Percentiles rank a stretch among this genome's conserved stretches.
Evolutionary conservation across 2,113 vertebrate species (phyloP).

Genomic region (Pteropus alecto): DNA sequence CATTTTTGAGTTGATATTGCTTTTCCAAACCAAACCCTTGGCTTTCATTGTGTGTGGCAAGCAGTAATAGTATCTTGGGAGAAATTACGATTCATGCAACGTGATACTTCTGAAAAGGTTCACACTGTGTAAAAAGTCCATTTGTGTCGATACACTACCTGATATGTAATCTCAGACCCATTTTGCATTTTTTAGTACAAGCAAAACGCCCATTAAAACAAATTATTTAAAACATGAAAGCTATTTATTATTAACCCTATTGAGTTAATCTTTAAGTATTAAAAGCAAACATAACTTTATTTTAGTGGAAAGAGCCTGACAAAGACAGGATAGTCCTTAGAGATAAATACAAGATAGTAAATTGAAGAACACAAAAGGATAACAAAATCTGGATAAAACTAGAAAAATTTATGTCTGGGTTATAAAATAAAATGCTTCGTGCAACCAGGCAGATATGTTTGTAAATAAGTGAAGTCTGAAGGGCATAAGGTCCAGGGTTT

Average conservation of each 20-base stretch:
- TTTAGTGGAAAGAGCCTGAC: constrained; percentile 28
- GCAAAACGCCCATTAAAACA: constrained; percentile 50
- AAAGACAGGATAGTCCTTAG: constrained; percentile 31
- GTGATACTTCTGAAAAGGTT: constrained; percentile 62
- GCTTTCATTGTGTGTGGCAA: constrained; percentile 34
- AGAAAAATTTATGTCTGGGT: neutral
- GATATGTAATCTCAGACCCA: constrained; percentile 44
- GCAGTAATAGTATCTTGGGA: constrained; percentile 15
- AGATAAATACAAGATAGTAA: neutral
- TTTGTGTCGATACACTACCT: constrained; percentile 45
- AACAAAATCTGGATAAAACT: neutral
- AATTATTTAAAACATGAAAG: constrained; percentile 41
- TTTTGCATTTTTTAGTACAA: constrained; percentile 49
- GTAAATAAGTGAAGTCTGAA: neutral
- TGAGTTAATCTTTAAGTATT: constrained; percentile 46
- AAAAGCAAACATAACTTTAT: constrained; percentile 22
- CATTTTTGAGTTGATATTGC: neutral
- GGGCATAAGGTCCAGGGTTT: neutral
- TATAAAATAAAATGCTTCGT: neutral
- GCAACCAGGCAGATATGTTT: neutral
- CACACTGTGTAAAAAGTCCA: constrained; percentile 75
- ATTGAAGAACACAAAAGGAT: neutral
- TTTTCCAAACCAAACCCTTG: constrained; percentile 26
- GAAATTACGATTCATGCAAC: constrained; percentile 52
- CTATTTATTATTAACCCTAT: constrained; percentile 44